Conservation (phyloP, 2,888 invertebrate species). For the Lycocerus yunnanus region DNA sequence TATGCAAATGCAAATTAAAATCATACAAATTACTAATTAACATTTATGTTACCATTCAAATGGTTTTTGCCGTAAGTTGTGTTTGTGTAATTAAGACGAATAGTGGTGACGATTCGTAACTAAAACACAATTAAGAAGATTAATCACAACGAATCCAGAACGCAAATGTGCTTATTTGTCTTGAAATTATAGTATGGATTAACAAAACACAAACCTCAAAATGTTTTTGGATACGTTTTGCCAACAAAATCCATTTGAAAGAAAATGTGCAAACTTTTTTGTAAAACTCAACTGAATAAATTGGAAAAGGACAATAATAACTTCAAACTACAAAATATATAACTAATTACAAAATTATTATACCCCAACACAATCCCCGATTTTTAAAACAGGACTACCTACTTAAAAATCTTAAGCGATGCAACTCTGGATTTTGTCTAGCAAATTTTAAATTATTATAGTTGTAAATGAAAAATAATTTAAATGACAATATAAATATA, state of each 20-base stretch:
- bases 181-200: conserved; percentile 38
- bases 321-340: background rate
- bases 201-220: conserved; percentile 37
- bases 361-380: background rate
- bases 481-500: no score
- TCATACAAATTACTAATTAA: background rate
- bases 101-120: conserved; percentile 43
- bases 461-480: no score
- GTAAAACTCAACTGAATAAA: background rate
- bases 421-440: no score
- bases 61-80: conserved; percentile 14
- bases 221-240: conserved; percentile 31
- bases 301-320: background rate
- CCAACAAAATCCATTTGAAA: background rate
- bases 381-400: background rate
- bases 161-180: conserved; percentile 40
- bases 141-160: conserved; percentile 42
- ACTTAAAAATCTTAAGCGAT: no score
- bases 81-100: conserved; percentile 50
- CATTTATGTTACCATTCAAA: conserved; percentile 10
- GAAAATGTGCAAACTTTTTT: background rate
- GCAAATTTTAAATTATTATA: no score
- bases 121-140: conserved; percentile 50
- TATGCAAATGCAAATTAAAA: background rate
- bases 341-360: background rate